Conservation (phyloP, 2,888 invertebrate genomes). For the Lordiphosa andalusiaca region DNA sequence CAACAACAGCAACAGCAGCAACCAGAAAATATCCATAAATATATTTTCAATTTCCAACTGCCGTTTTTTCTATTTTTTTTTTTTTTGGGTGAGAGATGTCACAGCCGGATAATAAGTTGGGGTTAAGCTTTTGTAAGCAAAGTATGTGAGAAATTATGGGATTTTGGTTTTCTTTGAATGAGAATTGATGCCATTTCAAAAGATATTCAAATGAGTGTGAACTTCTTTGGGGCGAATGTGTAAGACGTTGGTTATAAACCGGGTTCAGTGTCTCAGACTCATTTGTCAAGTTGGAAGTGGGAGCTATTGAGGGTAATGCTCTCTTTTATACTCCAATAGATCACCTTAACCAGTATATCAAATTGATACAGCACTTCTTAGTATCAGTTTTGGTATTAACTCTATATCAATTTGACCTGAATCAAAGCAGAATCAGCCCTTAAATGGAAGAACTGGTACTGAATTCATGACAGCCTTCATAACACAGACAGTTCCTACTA, state of each 20-base stretch:
- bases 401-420: too few relatives aligned
- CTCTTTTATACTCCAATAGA: too few relatives aligned
- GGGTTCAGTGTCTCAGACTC: too few relatives aligned
- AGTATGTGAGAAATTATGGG: constrained; percentile 34
- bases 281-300: too few relatives aligned
- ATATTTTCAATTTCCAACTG: constrained; percentile 59
- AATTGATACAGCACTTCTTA: too few relatives aligned
- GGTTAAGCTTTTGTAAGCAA: constrained; percentile 7
- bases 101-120: constrained; percentile 52
- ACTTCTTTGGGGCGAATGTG: constrained; percentile 1
- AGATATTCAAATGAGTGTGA: not conserved
- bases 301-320: too few relatives aligned
- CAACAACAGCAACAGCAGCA: constrained; percentile 42
- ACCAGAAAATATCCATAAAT: constrained; percentile 49
- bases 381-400: too few relatives aligned
- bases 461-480: too few relatives aligned
- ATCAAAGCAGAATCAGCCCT: too few relatives aligned
- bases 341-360: too few relatives aligned
- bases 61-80: constrained; percentile 12
- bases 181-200: constrained; percentile 7
- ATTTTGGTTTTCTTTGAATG: constrained; percentile 9
- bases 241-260: not conserved
- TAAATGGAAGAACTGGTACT: too few relatives aligned
- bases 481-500: too few relatives aligned
- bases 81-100: constrained; percentile 24